phyloP scores from a whole-genome alignment of 2,888 invertebrate species.

The Andrena praecox region DNA sequence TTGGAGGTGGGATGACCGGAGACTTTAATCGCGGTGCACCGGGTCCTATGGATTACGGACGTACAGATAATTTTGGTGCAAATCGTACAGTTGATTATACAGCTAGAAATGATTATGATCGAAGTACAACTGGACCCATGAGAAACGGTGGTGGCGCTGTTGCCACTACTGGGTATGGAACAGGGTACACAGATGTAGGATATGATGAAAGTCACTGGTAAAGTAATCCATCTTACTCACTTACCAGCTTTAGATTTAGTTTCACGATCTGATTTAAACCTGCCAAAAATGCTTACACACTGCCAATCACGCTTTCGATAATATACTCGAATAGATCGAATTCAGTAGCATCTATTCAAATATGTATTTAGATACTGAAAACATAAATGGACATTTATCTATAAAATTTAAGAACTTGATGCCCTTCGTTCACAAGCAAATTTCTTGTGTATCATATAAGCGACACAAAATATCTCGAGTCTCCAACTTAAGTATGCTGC shows the following conservation, averaged over 20 bases:
- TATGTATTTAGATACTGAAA: constrained; percentile 7
- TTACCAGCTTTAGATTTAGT: constrained; percentile 27
- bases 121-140: constrained; percentile 82
- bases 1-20: constrained; percentile 81
- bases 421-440: not conserved
- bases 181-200: constrained; percentile 82
- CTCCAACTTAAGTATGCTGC: no score
- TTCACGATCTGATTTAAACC: constrained; percentile 4
- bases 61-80: constrained; percentile 82
- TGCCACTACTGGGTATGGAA: constrained; percentile 80
- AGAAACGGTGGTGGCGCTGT: constrained; percentile 82
- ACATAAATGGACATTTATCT: constrained; percentile 8
- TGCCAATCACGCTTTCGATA: not conserved
- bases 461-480: not conserved
- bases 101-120: constrained; percentile 82
- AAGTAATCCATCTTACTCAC: constrained; percentile 46
- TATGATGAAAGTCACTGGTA: constrained; percentile 78
- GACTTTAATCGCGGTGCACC: constrained; percentile 82
- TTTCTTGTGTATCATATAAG: not conserved
- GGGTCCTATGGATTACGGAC: constrained; percentile 82
- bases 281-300: not conserved
- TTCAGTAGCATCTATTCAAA: not conserved
- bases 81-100: constrained; percentile 82
- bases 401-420: not conserved
- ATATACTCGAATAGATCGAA: not conserved